Evolutionary conservation across 37 sponge, comb jelly and placozoan species (phyloP).

Genomic region (Aplysina aerophoba): DNA sequence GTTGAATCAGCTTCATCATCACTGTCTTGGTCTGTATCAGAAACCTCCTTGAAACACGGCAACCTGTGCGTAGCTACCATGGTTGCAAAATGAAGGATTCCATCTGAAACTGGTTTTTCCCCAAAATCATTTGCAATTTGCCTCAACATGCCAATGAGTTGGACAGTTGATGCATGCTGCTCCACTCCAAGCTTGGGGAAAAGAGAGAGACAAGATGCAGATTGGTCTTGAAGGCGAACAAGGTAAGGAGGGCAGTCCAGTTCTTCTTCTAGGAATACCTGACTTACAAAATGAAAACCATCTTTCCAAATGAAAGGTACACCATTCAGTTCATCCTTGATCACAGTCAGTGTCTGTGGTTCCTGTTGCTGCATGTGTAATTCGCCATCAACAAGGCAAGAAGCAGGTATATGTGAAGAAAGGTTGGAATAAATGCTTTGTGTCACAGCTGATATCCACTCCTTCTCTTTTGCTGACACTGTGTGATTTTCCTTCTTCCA

Average conservation of each 20-base stretch:
- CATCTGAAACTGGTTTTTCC: neutral
- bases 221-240: slow-evolving; percentile 17
- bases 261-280: slow-evolving; percentile 24
- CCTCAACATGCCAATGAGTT: neutral
- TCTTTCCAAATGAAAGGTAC: slow-evolving; percentile 60
- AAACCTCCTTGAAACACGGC: neutral
- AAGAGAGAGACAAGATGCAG: neutral
- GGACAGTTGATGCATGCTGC: neutral
- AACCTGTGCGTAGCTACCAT: neutral
- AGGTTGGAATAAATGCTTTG: too few relatives aligned
- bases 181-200: slow-evolving; percentile 48
- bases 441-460: too few relatives aligned
- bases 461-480: neutral
- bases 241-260: slow-evolving; percentile 44
- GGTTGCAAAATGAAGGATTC: neutral
- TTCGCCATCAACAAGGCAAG: too few relatives aligned
- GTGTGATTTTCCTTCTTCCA: neutral
- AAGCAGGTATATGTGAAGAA: too few relatives aligned
- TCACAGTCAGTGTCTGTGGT: neutral
- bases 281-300: slow-evolving; percentile 19
- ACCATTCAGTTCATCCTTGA: slow-evolving; percentile 6
- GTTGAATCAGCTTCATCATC: too few relatives aligned
- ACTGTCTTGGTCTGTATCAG: too few relatives aligned
- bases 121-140: neutral
- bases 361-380: too few relatives aligned